phyloP scores from a whole-genome alignment of 1,140 invertebrate genomes.

The Drosophila pseudoananassae region DNA sequence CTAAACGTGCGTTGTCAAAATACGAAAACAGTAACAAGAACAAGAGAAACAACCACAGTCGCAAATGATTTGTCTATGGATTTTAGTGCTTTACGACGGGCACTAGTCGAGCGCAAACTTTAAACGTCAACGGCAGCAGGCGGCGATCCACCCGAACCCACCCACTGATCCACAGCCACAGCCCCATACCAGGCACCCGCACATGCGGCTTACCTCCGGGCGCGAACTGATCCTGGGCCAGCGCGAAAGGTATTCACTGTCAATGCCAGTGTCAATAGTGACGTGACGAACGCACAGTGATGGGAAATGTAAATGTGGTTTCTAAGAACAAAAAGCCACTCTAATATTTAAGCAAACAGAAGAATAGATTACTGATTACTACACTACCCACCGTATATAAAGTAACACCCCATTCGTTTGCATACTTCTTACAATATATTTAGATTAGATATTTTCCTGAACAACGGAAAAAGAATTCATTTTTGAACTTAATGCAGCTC shows the following conservation, averaged over 20 bases:
- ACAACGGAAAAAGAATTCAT: neutral
- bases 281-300: constrained; percentile 1
- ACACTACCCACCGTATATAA: neutral
- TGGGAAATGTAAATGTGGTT: constrained; percentile 15
- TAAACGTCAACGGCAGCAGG: constrained; percentile 45
- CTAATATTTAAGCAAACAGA: neutral
- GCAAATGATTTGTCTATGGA: constrained; percentile 75
- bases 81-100: constrained; percentile 75
- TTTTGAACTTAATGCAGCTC: neutral
- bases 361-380: constrained; percentile 1
- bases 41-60: constrained; percentile 19
- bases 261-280: constrained; percentile 40
- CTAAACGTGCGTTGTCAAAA: constrained; percentile 38
- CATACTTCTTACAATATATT: constrained; percentile 5
- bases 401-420: neutral
- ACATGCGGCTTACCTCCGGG: constrained; percentile 17
- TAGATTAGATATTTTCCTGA: neutral
- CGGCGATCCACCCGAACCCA: constrained; percentile 5
- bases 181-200: neutral
- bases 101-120: constrained; percentile 59
- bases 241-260: constrained; percentile 14
- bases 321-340: neutral
- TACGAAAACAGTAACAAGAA: constrained; percentile 27
- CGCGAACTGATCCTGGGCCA: constrained; percentile 38
- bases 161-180: neutral